Evolutionary conservation across 2,113 vertebrate species (phyloP).

Genomic region (Psilopogon haemacephalus): DNA sequence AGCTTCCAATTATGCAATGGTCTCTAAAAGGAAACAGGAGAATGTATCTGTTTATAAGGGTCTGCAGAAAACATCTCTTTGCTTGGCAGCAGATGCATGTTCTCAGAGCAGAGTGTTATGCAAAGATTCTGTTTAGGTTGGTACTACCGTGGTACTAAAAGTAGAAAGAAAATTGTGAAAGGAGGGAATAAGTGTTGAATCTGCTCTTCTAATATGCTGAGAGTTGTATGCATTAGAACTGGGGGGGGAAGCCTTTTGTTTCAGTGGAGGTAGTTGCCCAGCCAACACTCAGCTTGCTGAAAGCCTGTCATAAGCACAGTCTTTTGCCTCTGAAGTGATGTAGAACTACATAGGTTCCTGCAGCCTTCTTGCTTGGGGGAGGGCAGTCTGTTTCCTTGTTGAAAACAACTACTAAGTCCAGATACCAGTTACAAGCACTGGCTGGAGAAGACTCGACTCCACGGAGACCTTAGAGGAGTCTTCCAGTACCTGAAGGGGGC

Average conservation of each 20-base stretch:
- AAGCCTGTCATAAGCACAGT: neutral
- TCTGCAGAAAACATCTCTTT: conserved; percentile 36
- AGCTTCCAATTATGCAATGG: conserved; percentile 61
- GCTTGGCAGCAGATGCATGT: conserved; percentile 23
- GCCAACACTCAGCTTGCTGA: neutral
- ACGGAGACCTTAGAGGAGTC: no score
- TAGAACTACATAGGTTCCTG: neutral
- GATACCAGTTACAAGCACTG: neutral
- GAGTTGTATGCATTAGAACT: neutral
- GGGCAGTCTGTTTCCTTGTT: neutral
- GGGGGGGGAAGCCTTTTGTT: neutral
- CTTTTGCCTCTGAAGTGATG: neutral
- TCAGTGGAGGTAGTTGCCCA: neutral
- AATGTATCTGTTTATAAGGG: conserved; percentile 63
- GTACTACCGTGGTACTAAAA: neutral
- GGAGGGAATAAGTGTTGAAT: neutral
- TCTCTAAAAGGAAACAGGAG: conserved; percentile 60
- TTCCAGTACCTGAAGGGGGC: no score
- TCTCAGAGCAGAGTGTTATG: conserved; percentile 5
- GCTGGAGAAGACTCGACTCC: neutral
- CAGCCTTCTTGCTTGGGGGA: neutral
- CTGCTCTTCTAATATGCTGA: neutral
- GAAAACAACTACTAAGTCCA: neutral
- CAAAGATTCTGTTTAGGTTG: conserved; percentile 28
- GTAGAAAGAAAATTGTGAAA: neutral